Percentiles rank a stretch among this genome's conserved stretches.
phyloP scores from a whole-genome alignment of 2,888 invertebrate genomes.

The Troides oblongomaculatus region DNA sequence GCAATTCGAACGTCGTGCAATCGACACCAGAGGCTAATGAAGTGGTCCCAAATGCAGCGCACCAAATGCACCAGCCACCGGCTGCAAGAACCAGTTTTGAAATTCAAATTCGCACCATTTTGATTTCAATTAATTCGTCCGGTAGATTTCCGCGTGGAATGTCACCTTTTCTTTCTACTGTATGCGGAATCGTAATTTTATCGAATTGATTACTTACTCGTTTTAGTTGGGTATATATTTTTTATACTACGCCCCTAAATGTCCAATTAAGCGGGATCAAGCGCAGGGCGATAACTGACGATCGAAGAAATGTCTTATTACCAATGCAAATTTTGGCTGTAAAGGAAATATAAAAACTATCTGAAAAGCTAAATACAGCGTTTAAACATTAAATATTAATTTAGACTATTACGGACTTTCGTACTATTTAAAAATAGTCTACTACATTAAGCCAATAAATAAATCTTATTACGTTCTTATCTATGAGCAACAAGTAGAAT shows the following conservation, averaged over 20 bases:
- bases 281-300: constrained; percentile 13
- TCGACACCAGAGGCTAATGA: constrained; percentile 64
- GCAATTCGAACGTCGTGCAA: constrained; percentile 44
- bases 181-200: constrained; percentile 26
- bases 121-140: constrained; percentile 34
- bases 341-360: neutral
- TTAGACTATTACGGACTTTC: neutral
- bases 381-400: neutral
- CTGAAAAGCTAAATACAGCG: neutral
- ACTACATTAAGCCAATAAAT: neutral
- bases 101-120: constrained; percentile 42
- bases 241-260: constrained; percentile 12
- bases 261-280: constrained; percentile 25
- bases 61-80: constrained; percentile 43
- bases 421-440: neutral
- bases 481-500: neutral
- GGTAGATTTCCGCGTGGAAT: constrained; percentile 33
- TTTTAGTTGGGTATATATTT: constrained; percentile 26
- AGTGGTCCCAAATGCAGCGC: constrained; percentile 50
- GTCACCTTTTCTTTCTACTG: constrained; percentile 27
- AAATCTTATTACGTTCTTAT: neutral
- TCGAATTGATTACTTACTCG: constrained; percentile 27
- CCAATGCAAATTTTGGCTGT: neutral
- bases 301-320: constrained; percentile 22
- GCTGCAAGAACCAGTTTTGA: constrained; percentile 39